Evolutionary conservation across 2,888 invertebrate genomes (phyloP).

Genomic region (Diarsia rubi): DNA sequence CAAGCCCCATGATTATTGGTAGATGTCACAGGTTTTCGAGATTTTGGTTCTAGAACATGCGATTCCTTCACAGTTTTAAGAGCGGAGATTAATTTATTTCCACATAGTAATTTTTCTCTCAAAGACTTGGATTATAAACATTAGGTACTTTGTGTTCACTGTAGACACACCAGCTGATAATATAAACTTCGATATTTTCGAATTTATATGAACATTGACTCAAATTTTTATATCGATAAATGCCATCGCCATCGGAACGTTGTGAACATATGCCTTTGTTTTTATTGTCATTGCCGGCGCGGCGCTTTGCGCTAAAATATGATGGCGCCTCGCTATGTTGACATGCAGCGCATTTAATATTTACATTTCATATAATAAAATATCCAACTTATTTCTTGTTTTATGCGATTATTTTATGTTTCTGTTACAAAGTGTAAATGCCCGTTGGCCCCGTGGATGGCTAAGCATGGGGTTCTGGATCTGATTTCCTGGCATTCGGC

Average conservation of each 20-base stretch:
- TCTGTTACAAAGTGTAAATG: background rate
- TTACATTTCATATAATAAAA: slow-evolving; percentile 27
- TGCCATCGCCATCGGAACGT: slow-evolving; percentile 6
- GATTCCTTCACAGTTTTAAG: background rate
- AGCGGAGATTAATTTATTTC: background rate
- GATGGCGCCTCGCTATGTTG: slow-evolving; percentile 25
- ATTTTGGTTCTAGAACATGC: background rate
- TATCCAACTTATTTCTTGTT: background rate
- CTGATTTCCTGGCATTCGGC: background rate
- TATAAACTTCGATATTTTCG: slow-evolving; percentile 20
- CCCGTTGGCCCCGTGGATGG: background rate
- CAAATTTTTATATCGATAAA: slow-evolving; percentile 17
- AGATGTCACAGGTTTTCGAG: background rate
- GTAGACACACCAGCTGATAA: slow-evolving; percentile 27
- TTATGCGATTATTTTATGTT: background rate
- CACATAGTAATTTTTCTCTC: background rate
- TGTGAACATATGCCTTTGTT: slow-evolving; percentile 38
- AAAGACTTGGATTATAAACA: background rate
- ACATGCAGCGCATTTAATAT: slow-evolving; percentile 25
- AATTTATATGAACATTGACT: slow-evolving; percentile 12
- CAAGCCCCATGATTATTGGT: background rate
- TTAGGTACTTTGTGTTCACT: slow-evolving; percentile 31
- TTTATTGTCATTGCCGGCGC: slow-evolving; percentile 4
- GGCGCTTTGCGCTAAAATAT: slow-evolving; percentile 38
- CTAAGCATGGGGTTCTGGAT: background rate